phyloP scores from a whole-genome alignment of 1,140 invertebrate species.

The Sarcophaga bullata region DNA sequence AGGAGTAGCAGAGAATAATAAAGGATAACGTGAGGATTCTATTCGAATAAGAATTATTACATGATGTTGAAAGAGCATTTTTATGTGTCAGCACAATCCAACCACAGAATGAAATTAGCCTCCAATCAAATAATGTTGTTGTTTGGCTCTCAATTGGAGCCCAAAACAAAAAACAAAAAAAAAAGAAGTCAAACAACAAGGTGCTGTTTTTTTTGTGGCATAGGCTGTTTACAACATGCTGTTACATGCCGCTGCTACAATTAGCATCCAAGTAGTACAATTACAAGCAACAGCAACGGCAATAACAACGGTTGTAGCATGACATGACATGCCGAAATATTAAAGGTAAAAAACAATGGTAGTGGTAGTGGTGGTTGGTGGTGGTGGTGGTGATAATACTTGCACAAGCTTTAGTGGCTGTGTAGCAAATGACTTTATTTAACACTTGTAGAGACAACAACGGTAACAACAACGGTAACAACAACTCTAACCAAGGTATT shows the following conservation, averaged over 20 bases:
- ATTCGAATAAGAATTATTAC: no score
- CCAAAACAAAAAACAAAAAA: no score
- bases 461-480: neutral
- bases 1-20: no score
- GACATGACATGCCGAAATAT: no score
- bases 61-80: no score
- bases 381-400: neutral
- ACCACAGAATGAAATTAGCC: constrained; percentile 6
- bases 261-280: neutral
- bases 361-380: neutral
- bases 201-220: no score
- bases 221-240: no score
- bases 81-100: neutral
- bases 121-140: constrained; percentile 22
- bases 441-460: neutral
- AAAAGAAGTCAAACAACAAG: no score
- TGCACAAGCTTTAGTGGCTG: neutral
- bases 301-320: neutral
- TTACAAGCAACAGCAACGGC: neutral
- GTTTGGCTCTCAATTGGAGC: neutral
- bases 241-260: no score
- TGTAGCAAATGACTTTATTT: constrained; percentile 11
- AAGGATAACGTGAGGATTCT: no score
- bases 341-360: no score
- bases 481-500: neutral